A percentile compares a stretch with the other conserved stretches of the same genome.
Evolutionary conservation across 2,888 invertebrate species (phyloP).

Genomic region (Ephialtes manifestator): DNA sequence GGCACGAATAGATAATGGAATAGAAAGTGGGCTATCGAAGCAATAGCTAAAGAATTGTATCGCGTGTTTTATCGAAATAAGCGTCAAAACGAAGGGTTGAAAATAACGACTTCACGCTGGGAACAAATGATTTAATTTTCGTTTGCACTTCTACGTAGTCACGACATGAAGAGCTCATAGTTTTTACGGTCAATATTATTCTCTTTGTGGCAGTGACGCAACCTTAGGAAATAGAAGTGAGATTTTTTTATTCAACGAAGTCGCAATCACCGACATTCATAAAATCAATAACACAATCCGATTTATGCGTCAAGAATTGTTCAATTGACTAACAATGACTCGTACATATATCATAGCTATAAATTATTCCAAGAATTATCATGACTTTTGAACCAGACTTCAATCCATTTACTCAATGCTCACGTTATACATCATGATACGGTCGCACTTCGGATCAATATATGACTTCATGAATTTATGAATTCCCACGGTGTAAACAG

Average conservation of each 20-base stretch:
- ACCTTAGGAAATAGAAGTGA: not conserved
- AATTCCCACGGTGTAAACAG: not conserved
- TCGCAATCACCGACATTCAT: not conserved
- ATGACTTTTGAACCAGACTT: not conserved
- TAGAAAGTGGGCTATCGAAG: not conserved
- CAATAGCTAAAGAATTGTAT: conserved; percentile 25
- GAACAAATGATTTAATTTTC: conserved; percentile 39
- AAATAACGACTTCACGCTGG: conserved; percentile 51
- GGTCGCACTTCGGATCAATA: not conserved
- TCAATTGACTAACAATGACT: not conserved
- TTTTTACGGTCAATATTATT: not conserved
- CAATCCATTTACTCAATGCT: not conserved
- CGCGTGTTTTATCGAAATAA: conserved; percentile 48
- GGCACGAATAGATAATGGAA: conserved; percentile 22
- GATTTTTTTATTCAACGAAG: not conserved
- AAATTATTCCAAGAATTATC: too few relatives aligned
- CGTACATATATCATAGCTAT: too few relatives aligned
- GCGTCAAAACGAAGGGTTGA: conserved; percentile 25
- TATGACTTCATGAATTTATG: not conserved
- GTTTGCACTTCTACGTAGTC: conserved; percentile 31
- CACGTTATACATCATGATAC: not conserved
- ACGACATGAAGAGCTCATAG: conserved; percentile 22
- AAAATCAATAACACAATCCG: not conserved
- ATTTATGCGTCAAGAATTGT: not conserved
- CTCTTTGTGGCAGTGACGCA: not conserved